Conservation (phyloP, 2,888 invertebrate species). For the Tipula lateralis region DNA sequence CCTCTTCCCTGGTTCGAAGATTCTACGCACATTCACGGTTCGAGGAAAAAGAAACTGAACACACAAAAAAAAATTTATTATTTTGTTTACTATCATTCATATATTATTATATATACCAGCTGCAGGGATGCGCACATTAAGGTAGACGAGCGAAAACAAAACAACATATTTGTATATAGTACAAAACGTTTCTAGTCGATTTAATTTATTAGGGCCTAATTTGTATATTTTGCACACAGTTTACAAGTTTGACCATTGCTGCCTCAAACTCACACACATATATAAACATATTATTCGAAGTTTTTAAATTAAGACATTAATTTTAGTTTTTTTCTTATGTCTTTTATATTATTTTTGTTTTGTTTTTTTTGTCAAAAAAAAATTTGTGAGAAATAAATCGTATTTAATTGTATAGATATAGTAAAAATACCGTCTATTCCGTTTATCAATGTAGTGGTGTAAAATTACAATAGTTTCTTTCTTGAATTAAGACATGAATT, state of each 20-base stretch:
- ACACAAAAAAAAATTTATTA: not conserved
- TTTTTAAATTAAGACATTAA: constrained; percentile 11
- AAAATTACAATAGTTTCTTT: constrained; percentile 7
- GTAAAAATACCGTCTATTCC: constrained; percentile 19
- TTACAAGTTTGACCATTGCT: not conserved
- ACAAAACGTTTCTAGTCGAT: not conserved
- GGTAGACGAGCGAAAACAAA: not conserved
- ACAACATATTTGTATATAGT: not conserved
- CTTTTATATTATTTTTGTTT: not conserved
- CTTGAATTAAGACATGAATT: not conserved
- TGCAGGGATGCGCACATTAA: not conserved
- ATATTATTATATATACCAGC: not conserved
- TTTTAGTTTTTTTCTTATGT: not conserved
- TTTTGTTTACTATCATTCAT: not conserved
- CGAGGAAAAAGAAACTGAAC: not conserved
- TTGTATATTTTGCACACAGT: not conserved
- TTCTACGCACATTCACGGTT: constrained; percentile 19
- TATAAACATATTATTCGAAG: not conserved
- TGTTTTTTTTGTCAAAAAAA: not conserved
- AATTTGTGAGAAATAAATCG: constrained; percentile 3
- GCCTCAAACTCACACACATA: not conserved
- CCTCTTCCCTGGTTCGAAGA: not conserved
- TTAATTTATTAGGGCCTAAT: too few relatives aligned
- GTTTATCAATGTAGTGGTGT: not conserved
- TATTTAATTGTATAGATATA: not conserved